A percentile compares a stretch with the other conserved stretches of the same genome.
These are phyloP conservation scores for Panagrolaimus sp. DNA, from an alignment of 1,140 invertebrate species.

Conservation along the genomic window DNA sequence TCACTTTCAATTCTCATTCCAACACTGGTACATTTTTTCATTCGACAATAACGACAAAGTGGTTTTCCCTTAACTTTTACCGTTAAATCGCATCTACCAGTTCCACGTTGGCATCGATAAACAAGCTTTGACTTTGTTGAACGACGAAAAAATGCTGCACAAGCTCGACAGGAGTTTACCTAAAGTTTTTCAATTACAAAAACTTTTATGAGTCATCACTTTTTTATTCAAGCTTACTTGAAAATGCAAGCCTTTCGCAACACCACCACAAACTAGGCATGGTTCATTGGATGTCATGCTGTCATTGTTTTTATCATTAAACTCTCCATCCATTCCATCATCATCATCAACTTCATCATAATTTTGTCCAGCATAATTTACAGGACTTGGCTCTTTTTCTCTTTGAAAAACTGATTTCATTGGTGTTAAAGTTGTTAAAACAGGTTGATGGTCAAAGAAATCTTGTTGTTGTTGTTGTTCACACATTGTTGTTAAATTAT, in stretches of 20 bases:
- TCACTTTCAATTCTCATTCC: conserved; percentile 9
- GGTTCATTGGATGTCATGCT: too few species aligned
- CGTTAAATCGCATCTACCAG: conserved; percentile 1
- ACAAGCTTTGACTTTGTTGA: conserved; percentile 8
- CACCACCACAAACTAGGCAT: conserved; percentile 4
- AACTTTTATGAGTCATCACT: background rate
- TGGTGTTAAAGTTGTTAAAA: too few species aligned
- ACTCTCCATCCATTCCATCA: too few species aligned
- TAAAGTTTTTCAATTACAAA: background rate
- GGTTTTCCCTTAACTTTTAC: background rate
- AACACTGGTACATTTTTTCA: conserved; percentile 10
- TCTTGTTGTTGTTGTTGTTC: too few species aligned
- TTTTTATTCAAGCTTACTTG: background rate
- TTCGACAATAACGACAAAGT: conserved; percentile 12
- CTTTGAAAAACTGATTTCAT: too few species aligned
- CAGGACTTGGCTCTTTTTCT: too few species aligned
- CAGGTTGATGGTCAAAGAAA: too few species aligned
- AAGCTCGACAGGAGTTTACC: conserved; percentile 3
- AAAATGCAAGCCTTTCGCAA: conserved; percentile 13
- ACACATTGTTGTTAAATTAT: too few species aligned
- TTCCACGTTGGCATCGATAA: conserved; percentile 13
- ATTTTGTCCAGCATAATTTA: too few species aligned
- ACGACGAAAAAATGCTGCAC: conserved; percentile 8
- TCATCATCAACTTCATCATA: too few species aligned
- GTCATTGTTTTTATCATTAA: too few species aligned